Evolutionary conservation across 2,113 vertebrate genomes (phyloP), one percentile per base, ranked within the genome.

Genomic region (Scomber japonicus): DNA sequence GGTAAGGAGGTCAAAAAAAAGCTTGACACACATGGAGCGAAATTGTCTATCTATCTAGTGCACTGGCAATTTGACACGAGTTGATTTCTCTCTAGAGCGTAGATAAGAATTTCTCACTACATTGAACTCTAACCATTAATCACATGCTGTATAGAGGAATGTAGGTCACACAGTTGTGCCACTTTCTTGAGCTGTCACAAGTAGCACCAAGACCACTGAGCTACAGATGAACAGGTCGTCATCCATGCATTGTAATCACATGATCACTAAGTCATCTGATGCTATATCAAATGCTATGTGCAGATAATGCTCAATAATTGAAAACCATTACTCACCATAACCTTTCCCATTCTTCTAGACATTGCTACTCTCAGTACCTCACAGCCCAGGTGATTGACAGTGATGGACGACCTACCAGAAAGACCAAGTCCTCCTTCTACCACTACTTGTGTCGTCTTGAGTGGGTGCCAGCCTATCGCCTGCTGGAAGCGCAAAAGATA

Each of bases 351-450:
- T 19, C 40, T 83, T 76, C 1, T 88, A 96, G 95, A 71, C 94
- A 94, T 76, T 49, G 70, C 35, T 95, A 95, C 78, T 93, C 93
- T 40, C 94, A 95, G 89, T 96, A 94, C 81, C 75, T 94, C 73
- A 90, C 73, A 1, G 93, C 93, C 40, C 87, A 93, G 78, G 84
- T 96, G 45, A 46, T 91, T 0, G 92, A 94, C 87, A 69, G 82
- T 9, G 77, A 94, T 1, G 94, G 93, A 0, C 85, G 46, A 5
- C 16, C 75, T 1, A 7, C 90, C 70, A 93, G 21, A 62, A 87
- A 67, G 4, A 81, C 87, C 71, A 85, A 45, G 17, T 96, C 95
- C 21, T 96, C 95, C 53, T 96, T 96, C 80, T 83, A 78, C 78
- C 76, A 92, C 76, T 81, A 71, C 68, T 50, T 96, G 73, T 81